A percentile compares a stretch with the other conserved stretches of the same genome.
Conservation (phyloP, 30 jellyfish, hydroid and myxozoan species). For the Aurelia aurita region DNA sequence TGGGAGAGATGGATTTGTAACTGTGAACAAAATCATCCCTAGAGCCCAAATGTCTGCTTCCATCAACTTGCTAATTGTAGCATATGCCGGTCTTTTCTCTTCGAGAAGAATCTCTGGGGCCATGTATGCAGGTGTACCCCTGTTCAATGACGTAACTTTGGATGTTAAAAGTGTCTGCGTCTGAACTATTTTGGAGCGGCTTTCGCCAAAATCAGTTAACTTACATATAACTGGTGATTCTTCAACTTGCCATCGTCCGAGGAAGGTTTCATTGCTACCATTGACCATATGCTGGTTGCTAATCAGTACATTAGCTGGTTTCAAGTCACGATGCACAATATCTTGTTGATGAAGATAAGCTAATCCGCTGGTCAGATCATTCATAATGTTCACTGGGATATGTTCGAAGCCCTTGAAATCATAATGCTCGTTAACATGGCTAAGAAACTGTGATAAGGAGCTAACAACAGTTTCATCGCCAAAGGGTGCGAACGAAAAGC, state of each 20-base stretch:
- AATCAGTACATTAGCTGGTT: too few relatives aligned
- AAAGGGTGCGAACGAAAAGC: too few relatives aligned
- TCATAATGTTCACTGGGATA: too few relatives aligned
- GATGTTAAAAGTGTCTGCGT: constrained; percentile 34
- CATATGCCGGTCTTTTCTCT: constrained; percentile 22
- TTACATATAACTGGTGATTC: constrained; percentile 20
- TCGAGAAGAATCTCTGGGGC: constrained; percentile 34
- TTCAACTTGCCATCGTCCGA: not conserved
- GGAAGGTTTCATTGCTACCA: not conserved
- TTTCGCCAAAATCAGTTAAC: constrained; percentile 46
- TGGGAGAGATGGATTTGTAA: constrained; percentile 2
- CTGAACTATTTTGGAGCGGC: constrained; percentile 12
- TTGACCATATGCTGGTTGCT: too few relatives aligned
- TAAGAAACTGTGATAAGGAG: too few relatives aligned
- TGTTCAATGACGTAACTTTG: not conserved
- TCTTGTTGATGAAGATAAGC: too few relatives aligned
- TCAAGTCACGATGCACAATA: too few relatives aligned
- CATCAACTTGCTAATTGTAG: not conserved
- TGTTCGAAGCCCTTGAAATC: too few relatives aligned
- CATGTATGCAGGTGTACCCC: constrained; percentile 40
- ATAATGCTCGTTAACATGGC: too few relatives aligned
- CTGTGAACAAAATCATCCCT: constrained; percentile 22
- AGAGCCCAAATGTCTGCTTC: constrained; percentile 40
- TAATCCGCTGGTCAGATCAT: too few relatives aligned
- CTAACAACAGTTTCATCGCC: too few relatives aligned